These are phyloP conservation scores for Pteria penguin DNA, from an alignment of 2,888 invertebrate species.

Conservation along the genomic window DNA sequence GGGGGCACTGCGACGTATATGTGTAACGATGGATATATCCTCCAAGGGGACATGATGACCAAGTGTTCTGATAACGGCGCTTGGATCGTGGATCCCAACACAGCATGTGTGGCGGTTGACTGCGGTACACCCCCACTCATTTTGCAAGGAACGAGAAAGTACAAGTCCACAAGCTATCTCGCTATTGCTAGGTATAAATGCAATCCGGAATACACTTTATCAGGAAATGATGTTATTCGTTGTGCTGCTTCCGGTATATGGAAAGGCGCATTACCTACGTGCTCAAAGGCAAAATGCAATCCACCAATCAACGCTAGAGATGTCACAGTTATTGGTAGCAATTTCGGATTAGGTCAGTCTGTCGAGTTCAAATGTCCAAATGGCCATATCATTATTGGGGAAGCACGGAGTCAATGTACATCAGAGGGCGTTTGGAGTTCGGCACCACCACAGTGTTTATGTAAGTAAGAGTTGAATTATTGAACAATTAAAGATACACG, in stretches of 20 bases:
- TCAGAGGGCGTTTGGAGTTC: constrained; percentile 71
- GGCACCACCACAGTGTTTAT: constrained; percentile 51
- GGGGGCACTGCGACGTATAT: constrained; percentile 54
- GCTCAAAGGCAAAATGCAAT: constrained; percentile 69
- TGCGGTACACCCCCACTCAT: constrained; percentile 61
- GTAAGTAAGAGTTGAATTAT: too few species aligned
- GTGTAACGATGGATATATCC: constrained; percentile 62
- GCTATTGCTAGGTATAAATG: constrained; percentile 69
- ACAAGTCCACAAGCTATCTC: constrained; percentile 66
- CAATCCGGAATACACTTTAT: constrained; percentile 65
- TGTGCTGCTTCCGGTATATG: constrained; percentile 71
- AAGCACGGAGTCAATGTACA: constrained; percentile 57
- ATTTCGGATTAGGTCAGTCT: constrained; percentile 15
- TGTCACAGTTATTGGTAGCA: constrained; percentile 15
- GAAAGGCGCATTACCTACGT: constrained; percentile 68
- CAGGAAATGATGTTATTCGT: constrained; percentile 49
- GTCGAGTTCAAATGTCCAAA: constrained; percentile 28
- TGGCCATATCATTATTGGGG: constrained; percentile 58
- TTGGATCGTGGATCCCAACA: constrained; percentile 55
- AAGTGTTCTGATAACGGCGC: constrained; percentile 51
- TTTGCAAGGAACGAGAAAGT: constrained; percentile 80
- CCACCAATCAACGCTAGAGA: constrained; percentile 31
- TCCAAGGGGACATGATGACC: constrained; percentile 54
- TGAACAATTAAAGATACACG: too few species aligned
- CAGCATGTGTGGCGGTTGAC: constrained; percentile 54